Percentiles rank a stretch among this genome's conserved stretches.
Conservation (phyloP, 2,888 invertebrate species). For the Troides aeacus region DNA sequence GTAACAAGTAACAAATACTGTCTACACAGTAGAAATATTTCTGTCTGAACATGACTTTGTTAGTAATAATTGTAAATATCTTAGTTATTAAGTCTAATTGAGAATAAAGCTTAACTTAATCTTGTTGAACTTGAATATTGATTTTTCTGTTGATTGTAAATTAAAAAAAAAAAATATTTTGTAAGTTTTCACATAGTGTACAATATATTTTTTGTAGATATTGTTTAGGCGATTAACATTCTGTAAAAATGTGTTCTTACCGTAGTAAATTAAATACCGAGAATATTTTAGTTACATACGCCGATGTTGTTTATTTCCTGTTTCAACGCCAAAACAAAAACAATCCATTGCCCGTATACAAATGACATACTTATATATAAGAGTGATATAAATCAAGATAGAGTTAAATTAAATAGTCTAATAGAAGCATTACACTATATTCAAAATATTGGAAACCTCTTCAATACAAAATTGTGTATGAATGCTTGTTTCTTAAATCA, state of each 20-base stretch:
- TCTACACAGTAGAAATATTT: conserved; percentile 50
- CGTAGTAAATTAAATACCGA: conserved; percentile 81
- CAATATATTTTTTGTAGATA: conserved; percentile 76
- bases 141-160: conserved; percentile 76
- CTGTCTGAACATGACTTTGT: conserved; percentile 68
- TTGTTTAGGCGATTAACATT: conserved; percentile 78
- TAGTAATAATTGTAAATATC: conserved; percentile 69
- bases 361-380: neutral
- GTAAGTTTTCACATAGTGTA: conserved; percentile 79
- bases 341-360: neutral
- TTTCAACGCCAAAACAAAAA: neutral
- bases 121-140: conserved; percentile 76
- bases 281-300: conserved; percentile 79
- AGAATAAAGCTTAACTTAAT: conserved; percentile 70
- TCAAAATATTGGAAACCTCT: no score
- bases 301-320: conserved; percentile 58
- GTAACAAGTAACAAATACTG: neutral
- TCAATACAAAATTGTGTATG: no score
- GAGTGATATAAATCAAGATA: no score
- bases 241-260: conserved; percentile 81
- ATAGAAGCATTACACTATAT: no score
- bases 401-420: no score
- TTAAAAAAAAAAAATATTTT: conserved; percentile 58
- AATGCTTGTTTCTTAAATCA: no score
- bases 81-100: conserved; percentile 58